These are phyloP conservation scores for Adelges cooleyi DNA, from an alignment of 1,140 invertebrate genomes.

Conservation along the genomic window DNA sequence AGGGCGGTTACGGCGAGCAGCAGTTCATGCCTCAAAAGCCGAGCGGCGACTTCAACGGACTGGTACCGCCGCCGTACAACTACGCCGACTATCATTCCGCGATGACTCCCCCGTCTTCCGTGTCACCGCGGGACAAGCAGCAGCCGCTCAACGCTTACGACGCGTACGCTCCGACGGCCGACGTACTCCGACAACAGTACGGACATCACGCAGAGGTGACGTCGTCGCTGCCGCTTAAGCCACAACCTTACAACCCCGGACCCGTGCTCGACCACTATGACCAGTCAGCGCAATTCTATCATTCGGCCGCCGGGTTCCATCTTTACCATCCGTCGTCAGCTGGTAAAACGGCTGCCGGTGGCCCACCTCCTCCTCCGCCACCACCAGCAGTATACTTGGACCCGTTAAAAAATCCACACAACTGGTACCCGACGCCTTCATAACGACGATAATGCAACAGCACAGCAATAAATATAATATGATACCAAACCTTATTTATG, in stretches of 20 bases:
- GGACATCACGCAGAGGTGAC: conserved; percentile 37
- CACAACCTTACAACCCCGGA: conserved; percentile 66
- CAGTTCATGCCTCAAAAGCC: conserved; percentile 49
- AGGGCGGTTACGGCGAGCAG: conserved; percentile 63
- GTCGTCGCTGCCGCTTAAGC: conserved; percentile 64
- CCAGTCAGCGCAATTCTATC: conserved; percentile 66
- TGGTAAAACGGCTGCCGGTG: conserved; percentile 44
- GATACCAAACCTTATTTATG: too few species aligned
- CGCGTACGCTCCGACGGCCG: conserved; percentile 31
- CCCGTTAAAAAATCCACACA: conserved; percentile 43
- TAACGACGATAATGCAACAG: too few species aligned
- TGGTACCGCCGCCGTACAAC: conserved; percentile 54
- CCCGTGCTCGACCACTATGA: conserved; percentile 45
- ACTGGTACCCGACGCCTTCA: conserved; percentile 68
- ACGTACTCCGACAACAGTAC: conserved; percentile 42
- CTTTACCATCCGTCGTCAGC: conserved; percentile 60
- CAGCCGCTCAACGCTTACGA: conserved; percentile 49
- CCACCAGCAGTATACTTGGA: conserved; percentile 41
- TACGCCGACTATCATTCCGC: conserved; percentile 74
- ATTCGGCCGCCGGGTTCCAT: conserved; percentile 68
- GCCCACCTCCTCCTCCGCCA: conserved; percentile 7
- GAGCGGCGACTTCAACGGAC: conserved; percentile 45
- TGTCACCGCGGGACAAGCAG: conserved; percentile 81
- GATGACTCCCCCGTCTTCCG: conserved; percentile 89
- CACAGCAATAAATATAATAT: too few species aligned